Evolutionary conservation across 1,140 invertebrate species (phyloP).

Genomic region (Eurosta solidaginis): DNA sequence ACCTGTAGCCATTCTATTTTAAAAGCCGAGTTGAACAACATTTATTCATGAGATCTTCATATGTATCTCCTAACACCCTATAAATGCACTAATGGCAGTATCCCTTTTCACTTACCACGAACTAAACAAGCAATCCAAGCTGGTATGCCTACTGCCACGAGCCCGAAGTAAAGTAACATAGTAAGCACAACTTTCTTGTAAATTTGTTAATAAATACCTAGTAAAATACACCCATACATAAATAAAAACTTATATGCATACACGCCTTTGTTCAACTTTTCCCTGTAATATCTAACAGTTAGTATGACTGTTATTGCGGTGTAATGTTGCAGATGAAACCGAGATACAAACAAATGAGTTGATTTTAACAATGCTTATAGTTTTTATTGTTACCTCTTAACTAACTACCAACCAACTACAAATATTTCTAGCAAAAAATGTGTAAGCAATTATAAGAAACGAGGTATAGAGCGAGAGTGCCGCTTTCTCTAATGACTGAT

Average conservation of each 20-base stretch:
- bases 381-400: background rate
- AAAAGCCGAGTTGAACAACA: no score
- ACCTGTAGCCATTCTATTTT: no score
- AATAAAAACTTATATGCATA: background rate
- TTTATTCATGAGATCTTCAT: no score
- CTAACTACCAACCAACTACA: background rate
- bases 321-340: background rate
- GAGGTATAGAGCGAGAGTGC: no score
- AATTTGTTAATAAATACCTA: slow-evolving; percentile 22
- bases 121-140: background rate
- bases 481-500: no score
- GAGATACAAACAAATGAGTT: slow-evolving; percentile 8
- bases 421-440: background rate
- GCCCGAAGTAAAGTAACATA: background rate
- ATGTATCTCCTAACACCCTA: no score
- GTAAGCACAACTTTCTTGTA: background rate
- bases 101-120: no score
- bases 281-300: background rate
- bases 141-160: background rate
- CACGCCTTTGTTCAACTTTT: background rate
- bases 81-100: background rate
- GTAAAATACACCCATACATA: background rate
- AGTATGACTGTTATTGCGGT: background rate
- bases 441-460: no score
- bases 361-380: background rate